Evolutionary conservation across 2,888 invertebrate species (phyloP), one percentile per base, ranked within the genome.

Genomic region (Pristionchus exspectatus): DNA sequence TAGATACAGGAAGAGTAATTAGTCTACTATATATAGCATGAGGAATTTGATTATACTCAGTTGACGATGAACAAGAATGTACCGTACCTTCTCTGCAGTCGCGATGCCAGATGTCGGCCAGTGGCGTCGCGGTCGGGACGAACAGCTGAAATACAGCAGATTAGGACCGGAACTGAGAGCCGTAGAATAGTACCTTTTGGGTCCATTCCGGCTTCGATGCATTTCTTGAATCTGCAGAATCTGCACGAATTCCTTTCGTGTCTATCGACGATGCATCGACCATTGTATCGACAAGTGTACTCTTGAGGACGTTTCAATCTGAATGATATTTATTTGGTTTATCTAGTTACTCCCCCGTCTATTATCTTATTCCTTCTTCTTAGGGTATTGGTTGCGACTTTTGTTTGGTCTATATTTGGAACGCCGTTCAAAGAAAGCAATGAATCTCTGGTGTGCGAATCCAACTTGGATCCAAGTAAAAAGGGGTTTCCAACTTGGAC

Each of bases 181-280:
- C 81, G 44, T 24, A 2, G 10, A 74, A 44, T 10, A 38, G 74
- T 81, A 91, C 91, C 91, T 91, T 94, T 94, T n/a, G 94, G 94
- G 90, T 94, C 94, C 94, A 94, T 94, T 66, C 94, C 95, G 56
- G 94, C 94, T 87, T 94, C 94, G 87, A 95, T 91, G 89, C 95
- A 95, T 63, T 94, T 93, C 90, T 94, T 94, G 91, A 94, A 95
- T 7, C 95, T 93, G 85, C 95, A 95, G 90, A 91, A 95, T 74
- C 95, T 91, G 89, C 92, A 93, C 0, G 93, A 93, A 89, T 92
- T 93, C 72, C 92, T 90, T 89, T 92, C 93, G 69, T 93, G 92
- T 89, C 92, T 56, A 77, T 92, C 92, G 10, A 93, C 93, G 30
- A 94, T 92, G 90, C 95, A 95, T 72, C 92, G 92, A 18, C 94